These are phyloP conservation scores for Troides helena DNA, from an alignment of 2,888 invertebrate genomes.

Conservation along the genomic window DNA sequence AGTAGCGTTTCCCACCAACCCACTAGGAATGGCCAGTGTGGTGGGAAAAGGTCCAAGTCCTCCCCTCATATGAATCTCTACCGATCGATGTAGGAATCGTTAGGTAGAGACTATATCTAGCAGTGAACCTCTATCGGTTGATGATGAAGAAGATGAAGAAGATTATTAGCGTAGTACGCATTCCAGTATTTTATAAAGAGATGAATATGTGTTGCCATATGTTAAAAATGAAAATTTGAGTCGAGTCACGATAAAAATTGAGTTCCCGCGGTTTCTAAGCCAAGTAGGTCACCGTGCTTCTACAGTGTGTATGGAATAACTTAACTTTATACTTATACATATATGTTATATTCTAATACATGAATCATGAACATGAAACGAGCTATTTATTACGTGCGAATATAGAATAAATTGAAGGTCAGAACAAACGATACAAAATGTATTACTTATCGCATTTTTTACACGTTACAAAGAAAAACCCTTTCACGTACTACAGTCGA, in stretches of 20 bases:
- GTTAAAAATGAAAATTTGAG: conserved; percentile 32
- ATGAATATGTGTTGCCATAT: conserved; percentile 6
- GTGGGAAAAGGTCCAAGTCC: too few relatives aligned
- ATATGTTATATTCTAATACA: not conserved
- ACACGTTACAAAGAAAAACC: too few relatives aligned
- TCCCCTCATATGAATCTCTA: too few relatives aligned
- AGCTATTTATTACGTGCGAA: conserved; percentile 1
- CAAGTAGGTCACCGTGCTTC: conserved; percentile 24
- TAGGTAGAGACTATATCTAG: too few relatives aligned
- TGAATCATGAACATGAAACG: not conserved
- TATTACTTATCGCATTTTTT: too few relatives aligned
- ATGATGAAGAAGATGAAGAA: not conserved
- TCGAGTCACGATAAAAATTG: conserved; percentile 43
- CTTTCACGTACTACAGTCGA: too few relatives aligned
- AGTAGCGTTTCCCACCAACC: too few relatives aligned
- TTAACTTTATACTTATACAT: conserved; percentile 2
- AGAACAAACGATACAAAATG: too few relatives aligned
- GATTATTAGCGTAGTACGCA: not conserved
- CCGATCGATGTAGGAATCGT: too few relatives aligned
- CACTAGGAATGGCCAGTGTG: too few relatives aligned
- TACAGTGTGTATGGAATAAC: conserved; percentile 9
- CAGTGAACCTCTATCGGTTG: too few relatives aligned
- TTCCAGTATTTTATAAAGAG: conserved; percentile 5
- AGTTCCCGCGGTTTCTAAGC: conserved; percentile 27
- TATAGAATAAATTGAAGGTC: not conserved